Percentiles rank a stretch among this genome's conserved stretches.
phyloP scores from a whole-genome alignment of 2,113 vertebrate genomes.

The Australoheros scitulus region DNA sequence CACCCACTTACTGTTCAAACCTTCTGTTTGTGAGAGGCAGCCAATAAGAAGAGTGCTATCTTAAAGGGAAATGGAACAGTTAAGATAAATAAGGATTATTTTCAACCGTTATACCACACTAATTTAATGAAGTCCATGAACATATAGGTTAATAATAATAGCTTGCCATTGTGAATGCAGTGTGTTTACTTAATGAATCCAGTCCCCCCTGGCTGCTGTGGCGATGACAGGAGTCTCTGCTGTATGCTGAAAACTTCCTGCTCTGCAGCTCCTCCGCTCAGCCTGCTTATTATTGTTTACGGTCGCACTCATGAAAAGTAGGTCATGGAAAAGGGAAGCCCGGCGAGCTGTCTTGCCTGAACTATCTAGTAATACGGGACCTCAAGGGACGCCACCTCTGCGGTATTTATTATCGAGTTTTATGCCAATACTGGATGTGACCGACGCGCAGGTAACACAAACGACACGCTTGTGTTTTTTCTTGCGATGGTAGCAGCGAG shows the following conservation, averaged over 20 bases:
- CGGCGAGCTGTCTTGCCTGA: background rate
- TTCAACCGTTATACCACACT: background rate
- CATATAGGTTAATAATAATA: background rate
- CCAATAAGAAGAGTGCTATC: background rate
- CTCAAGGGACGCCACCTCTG: background rate
- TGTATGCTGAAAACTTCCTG: constrained; percentile 7
- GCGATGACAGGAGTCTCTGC: background rate
- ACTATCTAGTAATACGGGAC: background rate
- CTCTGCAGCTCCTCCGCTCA: background rate
- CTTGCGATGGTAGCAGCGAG: background rate
- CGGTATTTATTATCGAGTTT: background rate
- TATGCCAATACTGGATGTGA: background rate
- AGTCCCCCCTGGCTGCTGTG: background rate
- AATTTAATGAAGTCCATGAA: background rate
- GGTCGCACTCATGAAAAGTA: constrained; percentile 49
- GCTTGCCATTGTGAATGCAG: too few species aligned
- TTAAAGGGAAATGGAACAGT: background rate
- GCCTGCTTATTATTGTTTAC: constrained; percentile 58
- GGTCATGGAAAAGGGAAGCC: constrained; percentile 47
- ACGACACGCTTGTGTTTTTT: background rate
- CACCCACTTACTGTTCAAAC: background rate
- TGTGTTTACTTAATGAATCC: background rate
- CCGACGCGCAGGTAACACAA: constrained; percentile 32
- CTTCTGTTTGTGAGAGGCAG: background rate
- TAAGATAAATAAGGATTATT: background rate